Evolutionary conservation across 2,797 vertebrate species (phyloP).

Genomic region (Lacerta viridis): DNA sequence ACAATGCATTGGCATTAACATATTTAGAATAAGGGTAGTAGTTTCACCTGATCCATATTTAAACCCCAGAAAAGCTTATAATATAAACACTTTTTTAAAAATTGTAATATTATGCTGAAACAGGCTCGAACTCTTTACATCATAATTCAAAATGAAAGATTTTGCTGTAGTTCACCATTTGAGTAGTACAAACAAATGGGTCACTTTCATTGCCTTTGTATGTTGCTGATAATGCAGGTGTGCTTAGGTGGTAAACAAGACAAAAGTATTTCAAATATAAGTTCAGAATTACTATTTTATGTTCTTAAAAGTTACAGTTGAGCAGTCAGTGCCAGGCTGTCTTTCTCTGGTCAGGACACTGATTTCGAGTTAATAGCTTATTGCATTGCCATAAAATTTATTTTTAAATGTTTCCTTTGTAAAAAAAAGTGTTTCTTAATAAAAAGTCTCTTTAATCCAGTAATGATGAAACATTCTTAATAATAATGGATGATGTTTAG

Average conservation of each 20-base stretch:
- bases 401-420: not conserved
- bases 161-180: not conserved
- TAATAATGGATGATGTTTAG: not conserved
- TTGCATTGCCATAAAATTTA: slow-evolving; percentile 9
- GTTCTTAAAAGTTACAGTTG: not conserved
- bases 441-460: not conserved
- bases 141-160: slow-evolving; percentile 5
- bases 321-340: not conserved
- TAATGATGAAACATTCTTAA: not conserved
- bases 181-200: not conserved
- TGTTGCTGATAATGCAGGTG: not conserved
- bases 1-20: not conserved
- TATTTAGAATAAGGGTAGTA: not conserved
- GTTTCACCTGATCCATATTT: not conserved
- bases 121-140: not conserved
- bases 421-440: not conserved
- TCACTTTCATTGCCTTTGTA: not conserved
- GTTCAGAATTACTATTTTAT: not conserved
- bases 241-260: not conserved
- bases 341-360: not conserved
- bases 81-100: not conserved
- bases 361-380: slow-evolving; percentile 47
- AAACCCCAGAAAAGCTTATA: not conserved
- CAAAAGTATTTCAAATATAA: not conserved
- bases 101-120: not conserved